Evolutionary conservation across 1,140 invertebrate genomes (phyloP).

Genomic region (Hestina assimilis): DNA sequence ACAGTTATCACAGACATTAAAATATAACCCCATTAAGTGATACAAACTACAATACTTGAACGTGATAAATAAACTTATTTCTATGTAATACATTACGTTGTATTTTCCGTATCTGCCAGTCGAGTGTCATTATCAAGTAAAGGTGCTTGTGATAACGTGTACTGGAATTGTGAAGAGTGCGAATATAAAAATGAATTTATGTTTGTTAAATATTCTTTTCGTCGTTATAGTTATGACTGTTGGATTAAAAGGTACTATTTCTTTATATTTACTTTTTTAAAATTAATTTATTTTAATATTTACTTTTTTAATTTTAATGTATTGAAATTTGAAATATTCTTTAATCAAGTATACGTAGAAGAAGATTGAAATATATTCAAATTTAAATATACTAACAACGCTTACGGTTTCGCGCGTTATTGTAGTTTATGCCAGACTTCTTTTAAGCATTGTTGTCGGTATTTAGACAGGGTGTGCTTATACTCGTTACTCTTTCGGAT

Average conservation of each 20-base stretch:
- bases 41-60: too few relatives aligned
- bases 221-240: neutral
- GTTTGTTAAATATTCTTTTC: slow-evolving; percentile 9
- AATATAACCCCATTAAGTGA: too few relatives aligned
- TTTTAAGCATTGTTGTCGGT: too few relatives aligned
- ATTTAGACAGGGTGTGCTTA: too few relatives aligned
- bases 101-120: slow-evolving; percentile 3
- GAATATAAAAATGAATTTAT: slow-evolving; percentile 16
- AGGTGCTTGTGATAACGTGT: slow-evolving; percentile 8
- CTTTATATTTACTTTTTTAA: neutral
- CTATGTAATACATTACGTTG: neutral
- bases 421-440: too few relatives aligned
- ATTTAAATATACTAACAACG: too few relatives aligned
- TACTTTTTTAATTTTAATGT: neutral
- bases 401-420: too few relatives aligned
- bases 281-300: neutral
- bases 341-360: too few relatives aligned
- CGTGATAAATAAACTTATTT: slow-evolving; percentile 8
- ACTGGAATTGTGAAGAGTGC: neutral
- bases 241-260: slow-evolving; percentile 15
- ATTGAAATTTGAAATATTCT: neutral
- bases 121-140: slow-evolving; percentile 9
- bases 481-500: too few relatives aligned
- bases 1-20: too few relatives aligned
- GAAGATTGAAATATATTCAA: too few relatives aligned